Percentiles rank a stretch among this genome's conserved stretches.
phyloP scores from a whole-genome alignment of 1,140 invertebrate genomes.

The Drosophila cardini region DNA sequence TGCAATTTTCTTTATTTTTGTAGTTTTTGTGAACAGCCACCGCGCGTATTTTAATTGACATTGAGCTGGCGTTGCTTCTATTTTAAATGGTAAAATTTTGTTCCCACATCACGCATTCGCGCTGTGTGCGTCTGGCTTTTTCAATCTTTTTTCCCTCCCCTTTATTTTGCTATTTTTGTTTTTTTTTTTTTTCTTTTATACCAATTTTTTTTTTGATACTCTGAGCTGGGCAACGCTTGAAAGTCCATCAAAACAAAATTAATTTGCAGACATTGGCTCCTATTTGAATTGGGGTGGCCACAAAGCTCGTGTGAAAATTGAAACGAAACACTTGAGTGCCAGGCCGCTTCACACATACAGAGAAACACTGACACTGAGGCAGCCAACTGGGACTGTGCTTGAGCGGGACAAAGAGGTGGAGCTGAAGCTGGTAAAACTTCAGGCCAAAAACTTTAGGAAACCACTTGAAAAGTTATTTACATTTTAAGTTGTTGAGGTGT shows the following conservation, averaged over 20 bases:
- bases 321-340: constrained; percentile 81
- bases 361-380: constrained; percentile 31
- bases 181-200: constrained; percentile 23
- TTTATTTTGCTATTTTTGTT: constrained; percentile 23
- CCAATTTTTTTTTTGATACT: constrained; percentile 17
- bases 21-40: constrained; percentile 14
- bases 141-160: constrained; percentile 8
- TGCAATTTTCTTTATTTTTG: constrained; percentile 10
- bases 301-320: constrained; percentile 72
- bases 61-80: constrained; percentile 34
- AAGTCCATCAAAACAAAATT: constrained; percentile 82
- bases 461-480: constrained; percentile 83
- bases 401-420: constrained; percentile 7
- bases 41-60: constrained; percentile 73
- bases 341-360: constrained; percentile 61
- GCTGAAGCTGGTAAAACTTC: constrained; percentile 43
- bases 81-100: constrained; percentile 61
- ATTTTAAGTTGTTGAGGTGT: constrained; percentile 82
- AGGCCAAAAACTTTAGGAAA: constrained; percentile 77
- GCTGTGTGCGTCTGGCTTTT: constrained; percentile 29
- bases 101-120: constrained; percentile 61
- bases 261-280: constrained; percentile 63
- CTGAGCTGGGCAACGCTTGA: constrained; percentile 50
- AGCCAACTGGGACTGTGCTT: constrained; percentile 15
- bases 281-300: constrained; percentile 44